phyloP scores from a whole-genome alignment of 2,797 vertebrate genomes.

The Pseudotriccus pelzelni region DNA sequence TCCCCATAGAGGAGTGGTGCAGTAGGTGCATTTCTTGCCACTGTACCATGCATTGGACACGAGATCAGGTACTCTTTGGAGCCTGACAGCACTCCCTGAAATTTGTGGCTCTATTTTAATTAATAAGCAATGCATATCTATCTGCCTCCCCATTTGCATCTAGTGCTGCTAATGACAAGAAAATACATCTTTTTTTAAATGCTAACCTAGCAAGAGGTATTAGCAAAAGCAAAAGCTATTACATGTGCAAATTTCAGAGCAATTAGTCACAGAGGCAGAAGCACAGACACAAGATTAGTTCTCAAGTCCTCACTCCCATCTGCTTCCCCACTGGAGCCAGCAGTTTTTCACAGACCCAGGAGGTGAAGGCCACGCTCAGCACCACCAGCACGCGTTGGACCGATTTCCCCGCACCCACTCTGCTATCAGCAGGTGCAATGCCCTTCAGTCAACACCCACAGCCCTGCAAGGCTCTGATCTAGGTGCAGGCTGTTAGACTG shows the following conservation, averaged over 20 bases:
- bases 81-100: not conserved
- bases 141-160: not conserved
- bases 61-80: not conserved
- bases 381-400: accelerated
- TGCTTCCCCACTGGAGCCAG: not conserved
- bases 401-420: not conserved
- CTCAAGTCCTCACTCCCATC: not conserved
- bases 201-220: conserved; percentile 32
- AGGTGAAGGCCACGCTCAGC: not conserved
- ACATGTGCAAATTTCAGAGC: conserved; percentile 41
- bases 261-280: conserved; percentile 53
- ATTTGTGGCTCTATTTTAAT: not conserved
- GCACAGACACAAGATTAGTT: conserved; percentile 26
- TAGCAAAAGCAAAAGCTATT: conserved; percentile 37
- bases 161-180: not conserved
- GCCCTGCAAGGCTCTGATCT: not conserved
- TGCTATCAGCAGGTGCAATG: not conserved
- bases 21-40: not conserved
- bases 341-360: not conserved
- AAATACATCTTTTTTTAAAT: conserved; percentile 35
- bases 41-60: not conserved
- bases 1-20: not conserved
- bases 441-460: not conserved
- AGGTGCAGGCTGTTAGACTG: not conserved
- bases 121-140: not conserved